Conservation (phyloP, 2,888 invertebrate genomes). For the Drosophila borealis region DNA sequence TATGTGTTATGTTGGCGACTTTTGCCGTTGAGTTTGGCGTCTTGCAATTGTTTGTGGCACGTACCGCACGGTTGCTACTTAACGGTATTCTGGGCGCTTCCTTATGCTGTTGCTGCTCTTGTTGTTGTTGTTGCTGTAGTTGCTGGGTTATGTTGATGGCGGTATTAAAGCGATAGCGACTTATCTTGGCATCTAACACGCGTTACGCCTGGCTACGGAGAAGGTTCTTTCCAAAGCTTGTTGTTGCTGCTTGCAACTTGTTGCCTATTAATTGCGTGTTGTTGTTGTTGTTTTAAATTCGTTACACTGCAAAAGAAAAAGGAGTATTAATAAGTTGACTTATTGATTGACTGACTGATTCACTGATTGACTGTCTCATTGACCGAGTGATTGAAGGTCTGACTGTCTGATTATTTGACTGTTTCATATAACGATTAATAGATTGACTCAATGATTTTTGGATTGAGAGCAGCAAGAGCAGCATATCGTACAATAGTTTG, state of each 20-base stretch:
- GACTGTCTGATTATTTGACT: not conserved
- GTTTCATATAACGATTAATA: not conserved
- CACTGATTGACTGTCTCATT: not conserved
- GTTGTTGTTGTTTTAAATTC: slow-evolving; percentile 64
- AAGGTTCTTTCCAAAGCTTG: slow-evolving; percentile 9
- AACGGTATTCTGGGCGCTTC: slow-evolving; percentile 29
- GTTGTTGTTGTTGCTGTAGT: slow-evolving; percentile 40
- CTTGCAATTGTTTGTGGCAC: slow-evolving; percentile 58
- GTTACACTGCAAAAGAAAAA: slow-evolving; percentile 55
- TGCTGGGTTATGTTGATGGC: slow-evolving; percentile 68
- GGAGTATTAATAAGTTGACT: too few species aligned
- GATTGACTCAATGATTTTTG: not conserved
- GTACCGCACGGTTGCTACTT: slow-evolving; percentile 19
- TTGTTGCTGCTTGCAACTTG: slow-evolving; percentile 19
- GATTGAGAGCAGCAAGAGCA: too few species aligned
- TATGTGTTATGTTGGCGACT: slow-evolving; percentile 81
- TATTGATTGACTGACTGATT: not conserved
- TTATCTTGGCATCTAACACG: slow-evolving; percentile 68
- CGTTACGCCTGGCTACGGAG: slow-evolving; percentile 14
- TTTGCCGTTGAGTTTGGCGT: slow-evolving; percentile 79
- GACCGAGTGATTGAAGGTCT: not conserved
- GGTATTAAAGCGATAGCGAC: slow-evolving; percentile 72
- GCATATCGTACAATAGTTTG: too few species aligned
- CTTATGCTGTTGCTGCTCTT: slow-evolving; percentile 22
- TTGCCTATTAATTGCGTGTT: slow-evolving; percentile 8